A percentile compares a stretch with the other conserved stretches of the same genome.
Conservation (phyloP, 1,140 invertebrate species). For the Psix sp. region DNA sequence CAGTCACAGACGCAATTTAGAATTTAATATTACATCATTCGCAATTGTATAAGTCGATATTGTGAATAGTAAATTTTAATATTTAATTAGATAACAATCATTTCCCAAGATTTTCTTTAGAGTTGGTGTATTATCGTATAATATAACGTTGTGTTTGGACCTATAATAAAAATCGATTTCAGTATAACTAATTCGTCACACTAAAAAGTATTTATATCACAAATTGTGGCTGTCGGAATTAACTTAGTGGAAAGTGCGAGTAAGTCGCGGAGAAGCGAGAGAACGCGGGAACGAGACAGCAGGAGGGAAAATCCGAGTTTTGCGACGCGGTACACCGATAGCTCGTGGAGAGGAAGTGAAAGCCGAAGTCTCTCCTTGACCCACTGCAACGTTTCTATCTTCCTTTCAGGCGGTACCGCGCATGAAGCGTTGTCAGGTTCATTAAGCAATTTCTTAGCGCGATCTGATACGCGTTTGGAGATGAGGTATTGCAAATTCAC, state of each 20-base stretch:
- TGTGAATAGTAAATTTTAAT: too few species aligned
- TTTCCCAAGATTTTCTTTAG: too few species aligned
- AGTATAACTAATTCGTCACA: too few species aligned
- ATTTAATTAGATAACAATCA: too few species aligned
- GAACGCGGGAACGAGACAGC: constrained; percentile 40
- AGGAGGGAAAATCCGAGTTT: constrained; percentile 56
- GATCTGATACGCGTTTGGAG: constrained; percentile 44
- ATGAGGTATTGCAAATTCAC: constrained; percentile 41
- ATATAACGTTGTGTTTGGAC: too few species aligned
- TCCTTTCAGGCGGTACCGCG: constrained; percentile 73
- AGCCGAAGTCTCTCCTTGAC: constrained; percentile 77
- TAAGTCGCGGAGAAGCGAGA: constrained; percentile 26
- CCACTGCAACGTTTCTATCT: constrained; percentile 77
- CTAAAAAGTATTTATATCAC: too few species aligned
- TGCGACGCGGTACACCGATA: constrained; percentile 51
- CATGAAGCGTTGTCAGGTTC: constrained; percentile 67
- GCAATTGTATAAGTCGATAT: too few species aligned
- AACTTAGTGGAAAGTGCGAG: constrained; percentile 2
- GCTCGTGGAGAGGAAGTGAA: constrained; percentile 76
- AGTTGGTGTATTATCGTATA: too few species aligned
- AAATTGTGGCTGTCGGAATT: too few species aligned
- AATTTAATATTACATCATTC: too few species aligned
- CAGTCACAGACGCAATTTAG: too few species aligned
- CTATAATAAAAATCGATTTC: too few species aligned
- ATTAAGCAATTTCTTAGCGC: constrained; percentile 75